Conservation (phyloP, 2,113 vertebrate species). For the Micronycteris hirsuta region DNA sequence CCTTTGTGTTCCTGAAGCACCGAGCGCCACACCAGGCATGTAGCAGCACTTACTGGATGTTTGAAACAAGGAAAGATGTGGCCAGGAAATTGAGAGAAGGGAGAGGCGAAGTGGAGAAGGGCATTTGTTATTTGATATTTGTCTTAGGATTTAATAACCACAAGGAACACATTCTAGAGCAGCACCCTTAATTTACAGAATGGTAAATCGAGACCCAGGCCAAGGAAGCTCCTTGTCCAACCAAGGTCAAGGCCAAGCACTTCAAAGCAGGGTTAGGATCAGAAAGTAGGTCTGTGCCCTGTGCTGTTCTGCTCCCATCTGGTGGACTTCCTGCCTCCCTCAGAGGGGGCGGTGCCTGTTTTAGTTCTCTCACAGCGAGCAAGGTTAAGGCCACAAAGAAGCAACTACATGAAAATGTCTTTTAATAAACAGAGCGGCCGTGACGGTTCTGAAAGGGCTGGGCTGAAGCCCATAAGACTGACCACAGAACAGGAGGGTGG, state of each 20-base stretch:
- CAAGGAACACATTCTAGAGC: background rate
- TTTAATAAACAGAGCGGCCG: background rate
- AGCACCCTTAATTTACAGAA: background rate
- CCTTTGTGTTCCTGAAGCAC: background rate
- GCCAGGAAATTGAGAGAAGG: background rate
- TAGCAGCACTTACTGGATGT: background rate
- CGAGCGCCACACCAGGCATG: background rate
- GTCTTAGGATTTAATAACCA: background rate
- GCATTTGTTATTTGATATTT: background rate
- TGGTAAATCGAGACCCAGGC: background rate
- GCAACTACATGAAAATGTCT: background rate
- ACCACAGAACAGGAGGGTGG: background rate
- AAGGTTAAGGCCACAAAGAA: background rate
- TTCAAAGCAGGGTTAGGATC: background rate
- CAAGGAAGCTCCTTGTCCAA: background rate
- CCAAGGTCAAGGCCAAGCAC: background rate
- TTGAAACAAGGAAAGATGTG: background rate
- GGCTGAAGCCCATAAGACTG: background rate
- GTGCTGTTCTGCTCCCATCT: accelerated
- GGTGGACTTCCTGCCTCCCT: too few species aligned
- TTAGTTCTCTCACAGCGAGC: background rate
- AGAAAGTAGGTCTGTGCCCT: background rate
- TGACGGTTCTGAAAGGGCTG: background rate
- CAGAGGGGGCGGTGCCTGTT: background rate
- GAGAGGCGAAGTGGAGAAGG: background rate